phyloP scores from a whole-genome alignment of 2,888 invertebrate genomes.

The Aelia acuminata region DNA sequence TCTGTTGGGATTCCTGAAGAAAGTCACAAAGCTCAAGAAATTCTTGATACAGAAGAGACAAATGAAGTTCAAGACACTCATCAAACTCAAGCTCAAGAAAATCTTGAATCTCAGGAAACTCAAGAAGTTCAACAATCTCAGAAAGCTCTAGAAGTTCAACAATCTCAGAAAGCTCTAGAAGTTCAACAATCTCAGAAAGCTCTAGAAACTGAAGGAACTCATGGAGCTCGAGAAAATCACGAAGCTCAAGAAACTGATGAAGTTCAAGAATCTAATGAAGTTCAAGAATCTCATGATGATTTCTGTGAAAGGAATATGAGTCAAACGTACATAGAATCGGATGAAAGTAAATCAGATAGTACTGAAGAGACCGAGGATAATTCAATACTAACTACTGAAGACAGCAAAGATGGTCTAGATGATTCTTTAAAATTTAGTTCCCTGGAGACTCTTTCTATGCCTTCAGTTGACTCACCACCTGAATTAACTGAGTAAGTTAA shows the following conservation, averaged over 20 bases:
- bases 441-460: slow-evolving; percentile 33
- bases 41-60: neutral
- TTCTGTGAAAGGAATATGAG: neutral
- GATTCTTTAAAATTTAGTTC: slow-evolving; percentile 26
- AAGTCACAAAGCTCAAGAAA: neutral
- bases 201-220: neutral
- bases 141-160: neutral
- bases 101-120: neutral
- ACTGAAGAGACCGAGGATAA: slow-evolving; percentile 38
- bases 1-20: neutral
- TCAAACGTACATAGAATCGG: neutral
- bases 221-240: neutral
- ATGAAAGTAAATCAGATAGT: slow-evolving; percentile 37
- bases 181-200: neutral
- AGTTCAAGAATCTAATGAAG: neutral
- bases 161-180: neutral
- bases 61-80: neutral
- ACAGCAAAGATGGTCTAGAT: slow-evolving; percentile 38
- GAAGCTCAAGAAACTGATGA: neutral
- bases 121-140: neutral
- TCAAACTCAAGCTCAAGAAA: neutral
- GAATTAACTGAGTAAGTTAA: slow-evolving; percentile 24
- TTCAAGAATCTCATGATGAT: neutral
- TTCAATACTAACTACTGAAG: neutral
- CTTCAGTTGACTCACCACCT: slow-evolving; percentile 1